A percentile compares a stretch with the other conserved stretches of the same genome.
These are phyloP conservation scores for Thelaira solivaga DNA, from an alignment of 2,888 invertebrate species.

Conservation along the genomic window DNA sequence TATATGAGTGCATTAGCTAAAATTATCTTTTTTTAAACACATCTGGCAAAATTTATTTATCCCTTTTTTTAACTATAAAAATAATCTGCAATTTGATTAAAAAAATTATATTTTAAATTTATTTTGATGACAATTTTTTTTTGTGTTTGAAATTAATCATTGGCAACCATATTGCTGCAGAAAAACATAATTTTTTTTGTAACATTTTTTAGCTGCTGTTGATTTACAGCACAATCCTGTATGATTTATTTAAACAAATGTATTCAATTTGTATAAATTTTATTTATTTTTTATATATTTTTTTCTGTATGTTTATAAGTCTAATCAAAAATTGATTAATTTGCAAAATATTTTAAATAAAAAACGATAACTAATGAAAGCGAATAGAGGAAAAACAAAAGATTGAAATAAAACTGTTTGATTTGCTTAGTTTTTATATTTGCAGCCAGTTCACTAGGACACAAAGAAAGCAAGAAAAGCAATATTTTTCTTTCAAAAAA, in stretches of 20 bases:
- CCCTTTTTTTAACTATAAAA: too few relatives aligned
- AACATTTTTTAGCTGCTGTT: background rate
- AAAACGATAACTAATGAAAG: background rate
- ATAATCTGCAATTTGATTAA: too few relatives aligned
- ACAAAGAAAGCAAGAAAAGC: background rate
- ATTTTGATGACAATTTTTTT: too few relatives aligned
- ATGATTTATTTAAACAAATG: conserved; percentile 5
- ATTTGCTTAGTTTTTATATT: too few relatives aligned
- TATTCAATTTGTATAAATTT: background rate
- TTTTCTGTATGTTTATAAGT: background rate
- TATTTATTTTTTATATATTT: background rate
- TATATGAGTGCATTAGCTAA: too few relatives aligned
- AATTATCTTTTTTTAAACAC: too few relatives aligned
- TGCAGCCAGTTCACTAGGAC: too few relatives aligned
- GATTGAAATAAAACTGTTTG: too few relatives aligned
- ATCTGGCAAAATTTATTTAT: too few relatives aligned
- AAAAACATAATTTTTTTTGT: background rate
- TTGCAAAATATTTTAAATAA: conserved; percentile 30
- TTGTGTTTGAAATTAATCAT: too few relatives aligned
- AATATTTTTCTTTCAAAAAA: too few relatives aligned
- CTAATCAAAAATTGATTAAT: conserved; percentile 28
- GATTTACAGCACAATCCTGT: conserved; percentile 5
- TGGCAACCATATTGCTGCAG: background rate
- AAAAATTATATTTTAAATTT: too few relatives aligned
- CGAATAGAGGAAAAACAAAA: background rate